Percentiles rank a stretch among this genome's conserved stretches.
Evolutionary conservation across 2,888 invertebrate species (phyloP).

Genomic region (Amaurobius ferox): DNA sequence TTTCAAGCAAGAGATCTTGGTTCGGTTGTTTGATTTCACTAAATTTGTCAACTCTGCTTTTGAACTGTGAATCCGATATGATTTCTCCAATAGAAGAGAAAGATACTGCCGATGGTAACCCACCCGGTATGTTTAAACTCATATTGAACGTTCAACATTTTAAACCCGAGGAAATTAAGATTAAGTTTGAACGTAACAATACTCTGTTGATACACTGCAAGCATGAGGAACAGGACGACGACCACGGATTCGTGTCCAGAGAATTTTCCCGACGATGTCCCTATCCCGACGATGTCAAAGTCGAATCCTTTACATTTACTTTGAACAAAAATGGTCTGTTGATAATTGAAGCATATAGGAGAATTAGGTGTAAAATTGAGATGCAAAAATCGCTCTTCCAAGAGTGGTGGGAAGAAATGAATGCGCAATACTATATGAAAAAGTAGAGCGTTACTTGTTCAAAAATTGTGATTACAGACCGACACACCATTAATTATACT

Average conservation of each 20-base stretch:
- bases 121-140: conserved; percentile 59
- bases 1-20: too few relatives aligned
- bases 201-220: conserved; percentile 85
- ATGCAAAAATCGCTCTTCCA: too few relatives aligned
- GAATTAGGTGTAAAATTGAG: conserved; percentile 74
- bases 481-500: too few relatives aligned
- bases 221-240: conserved; percentile 90
- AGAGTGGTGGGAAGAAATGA: too few relatives aligned
- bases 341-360: conserved; percentile 79
- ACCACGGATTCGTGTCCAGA: conserved; percentile 87
- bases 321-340: conserved; percentile 86
- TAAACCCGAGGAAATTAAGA: conserved; percentile 85
- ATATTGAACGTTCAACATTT: conserved; percentile 86
- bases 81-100: too few relatives aligned
- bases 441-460: too few relatives aligned
- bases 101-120: too few relatives aligned
- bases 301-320: conserved; percentile 85
- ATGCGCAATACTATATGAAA: too few relatives aligned
- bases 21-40: too few relatives aligned
- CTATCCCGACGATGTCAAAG: conserved; percentile 86
- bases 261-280: conserved; percentile 87
- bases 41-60: too few relatives aligned
- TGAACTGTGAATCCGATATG: too few relatives aligned
- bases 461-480: too few relatives aligned
- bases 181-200: conserved; percentile 85